These are phyloP conservation scores for Azemiops feae DNA, from an alignment of 2,113 vertebrate species.

Conservation along the genomic window DNA sequence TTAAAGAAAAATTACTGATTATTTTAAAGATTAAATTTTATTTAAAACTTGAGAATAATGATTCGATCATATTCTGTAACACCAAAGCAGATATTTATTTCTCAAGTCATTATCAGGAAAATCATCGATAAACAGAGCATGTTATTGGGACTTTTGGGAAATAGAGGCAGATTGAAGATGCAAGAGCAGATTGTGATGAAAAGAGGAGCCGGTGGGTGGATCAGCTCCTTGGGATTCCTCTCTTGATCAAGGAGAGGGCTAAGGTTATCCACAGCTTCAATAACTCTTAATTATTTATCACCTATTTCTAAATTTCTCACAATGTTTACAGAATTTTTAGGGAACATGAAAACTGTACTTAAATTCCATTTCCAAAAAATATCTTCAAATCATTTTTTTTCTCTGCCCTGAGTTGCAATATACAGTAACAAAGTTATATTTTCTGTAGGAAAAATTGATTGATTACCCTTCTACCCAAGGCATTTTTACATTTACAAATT, in stretches of 20 bases:
- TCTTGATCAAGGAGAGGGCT: background rate
- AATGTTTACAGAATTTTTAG: background rate
- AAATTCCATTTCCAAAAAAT: background rate
- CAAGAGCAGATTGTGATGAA: background rate
- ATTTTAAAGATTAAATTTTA: background rate
- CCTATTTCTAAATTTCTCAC: background rate
- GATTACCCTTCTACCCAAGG: background rate
- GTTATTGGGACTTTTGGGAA: background rate
- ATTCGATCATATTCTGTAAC: background rate
- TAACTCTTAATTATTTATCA: background rate
- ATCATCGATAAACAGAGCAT: background rate
- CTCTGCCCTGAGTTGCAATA: background rate
- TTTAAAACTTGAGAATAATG: background rate
- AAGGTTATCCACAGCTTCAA: background rate
- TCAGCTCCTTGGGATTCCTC: background rate
- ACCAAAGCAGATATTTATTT: background rate
- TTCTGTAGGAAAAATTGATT: background rate
- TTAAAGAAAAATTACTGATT: background rate
- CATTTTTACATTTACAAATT: background rate
- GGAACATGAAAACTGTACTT: background rate
- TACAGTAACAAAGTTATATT: background rate
- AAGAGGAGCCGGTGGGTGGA: background rate
- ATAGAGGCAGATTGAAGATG: background rate
- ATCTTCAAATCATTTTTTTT: background rate
- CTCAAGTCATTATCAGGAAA: background rate